A percentile compares a stretch with the other conserved stretches of the same genome.
These are phyloP conservation scores for Hipposideros larvatus DNA, from an alignment of 2,797 vertebrate genomes.

Conservation along the genomic window DNA sequence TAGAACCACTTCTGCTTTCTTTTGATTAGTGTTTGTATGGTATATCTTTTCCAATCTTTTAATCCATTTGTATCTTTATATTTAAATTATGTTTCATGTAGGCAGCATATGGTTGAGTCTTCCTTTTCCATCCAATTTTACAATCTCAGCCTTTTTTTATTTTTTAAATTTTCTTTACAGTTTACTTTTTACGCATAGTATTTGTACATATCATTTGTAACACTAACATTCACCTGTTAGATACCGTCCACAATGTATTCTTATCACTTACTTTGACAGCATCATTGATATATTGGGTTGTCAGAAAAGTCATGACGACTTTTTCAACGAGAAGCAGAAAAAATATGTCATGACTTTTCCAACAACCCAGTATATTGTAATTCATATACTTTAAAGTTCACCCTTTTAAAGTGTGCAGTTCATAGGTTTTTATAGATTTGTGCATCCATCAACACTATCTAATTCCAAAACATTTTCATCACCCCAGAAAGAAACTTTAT, in stretches of 20 bases:
- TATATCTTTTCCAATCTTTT: neutral
- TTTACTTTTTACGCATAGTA: neutral
- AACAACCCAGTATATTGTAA: neutral
- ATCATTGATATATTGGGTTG: neutral
- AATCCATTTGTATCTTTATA: conserved; percentile 10
- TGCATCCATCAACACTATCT: neutral
- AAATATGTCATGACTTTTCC: too few relatives aligned
- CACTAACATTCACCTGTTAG: neutral
- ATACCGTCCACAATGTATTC: neutral
- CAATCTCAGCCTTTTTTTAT: neutral
- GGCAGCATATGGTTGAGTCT: neutral
- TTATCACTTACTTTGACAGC: neutral
- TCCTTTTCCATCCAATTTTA: neutral
- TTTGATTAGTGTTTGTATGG: neutral
- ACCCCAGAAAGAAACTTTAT: neutral
- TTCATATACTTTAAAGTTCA: neutral
- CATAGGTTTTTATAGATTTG: neutral
- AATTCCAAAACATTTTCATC: neutral
- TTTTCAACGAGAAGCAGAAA: too few relatives aligned
- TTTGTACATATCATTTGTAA: neutral
- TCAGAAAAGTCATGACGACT: too few relatives aligned
- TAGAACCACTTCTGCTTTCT: conserved; percentile 7
- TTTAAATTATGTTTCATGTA: neutral
- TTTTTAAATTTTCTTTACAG: neutral
- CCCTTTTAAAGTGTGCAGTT: neutral